These are phyloP conservation scores for Acanthosepion lycidas DNA, from an alignment of 2,888 invertebrate species.

Conservation along the genomic window DNA sequence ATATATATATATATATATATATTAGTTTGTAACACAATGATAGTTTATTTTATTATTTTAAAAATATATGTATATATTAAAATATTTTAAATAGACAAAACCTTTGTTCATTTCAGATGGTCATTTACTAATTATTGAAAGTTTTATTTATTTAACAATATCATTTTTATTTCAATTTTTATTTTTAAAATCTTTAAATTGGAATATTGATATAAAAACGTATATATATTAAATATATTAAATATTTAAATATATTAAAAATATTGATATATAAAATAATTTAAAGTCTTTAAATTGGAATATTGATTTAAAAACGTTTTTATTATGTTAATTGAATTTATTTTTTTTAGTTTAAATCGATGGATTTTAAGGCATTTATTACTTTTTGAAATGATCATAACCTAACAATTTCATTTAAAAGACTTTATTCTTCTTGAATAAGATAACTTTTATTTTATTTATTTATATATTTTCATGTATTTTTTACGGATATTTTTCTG, in stretches of 20 bases:
- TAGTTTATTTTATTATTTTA: neutral
- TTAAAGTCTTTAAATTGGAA: neutral
- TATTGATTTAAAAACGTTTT: neutral
- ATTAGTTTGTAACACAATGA: neutral
- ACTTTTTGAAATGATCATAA: too few relatives aligned
- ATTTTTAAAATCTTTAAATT: neutral
- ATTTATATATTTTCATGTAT: neutral
- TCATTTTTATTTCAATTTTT: neutral
- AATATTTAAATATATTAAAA: too few relatives aligned
- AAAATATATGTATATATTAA: neutral
- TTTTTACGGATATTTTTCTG: neutral
- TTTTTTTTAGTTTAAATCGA: neutral
- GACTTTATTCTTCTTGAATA: too few relatives aligned
- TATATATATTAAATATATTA: too few relatives aligned
- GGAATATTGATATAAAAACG: neutral
- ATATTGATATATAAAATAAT: too few relatives aligned
- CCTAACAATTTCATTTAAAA: too few relatives aligned
- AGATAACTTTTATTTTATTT: too few relatives aligned
- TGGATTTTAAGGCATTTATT: too few relatives aligned
- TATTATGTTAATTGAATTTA: neutral
- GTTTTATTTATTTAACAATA: neutral
- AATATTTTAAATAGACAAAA: neutral
- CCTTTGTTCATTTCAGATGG: neutral
- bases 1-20: neutral
- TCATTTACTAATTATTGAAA: neutral